Evolutionary conservation across 2,113 vertebrate genomes (phyloP).

Genomic region (Melozone crissalis): DNA sequence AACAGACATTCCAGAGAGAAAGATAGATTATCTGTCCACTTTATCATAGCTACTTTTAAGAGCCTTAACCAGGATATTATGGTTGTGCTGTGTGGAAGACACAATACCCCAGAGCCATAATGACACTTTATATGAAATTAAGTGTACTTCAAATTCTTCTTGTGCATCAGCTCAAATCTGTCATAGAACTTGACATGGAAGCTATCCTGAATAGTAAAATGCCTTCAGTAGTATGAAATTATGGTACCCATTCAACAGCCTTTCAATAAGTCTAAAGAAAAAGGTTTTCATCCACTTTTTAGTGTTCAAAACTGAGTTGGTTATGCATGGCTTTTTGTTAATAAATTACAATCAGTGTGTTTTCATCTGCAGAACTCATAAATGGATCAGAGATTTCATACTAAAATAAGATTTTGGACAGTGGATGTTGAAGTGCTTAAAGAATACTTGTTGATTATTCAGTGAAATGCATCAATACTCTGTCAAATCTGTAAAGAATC

Average conservation of each 20-base stretch:
- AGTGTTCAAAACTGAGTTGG: not conserved
- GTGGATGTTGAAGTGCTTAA: not conserved
- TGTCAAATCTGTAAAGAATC: constrained; percentile 18
- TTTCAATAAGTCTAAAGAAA: not conserved
- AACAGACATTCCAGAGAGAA: not conserved
- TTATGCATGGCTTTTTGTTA: not conserved
- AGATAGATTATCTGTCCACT: not conserved
- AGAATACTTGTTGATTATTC: not conserved
- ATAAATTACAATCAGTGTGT: not conserved
- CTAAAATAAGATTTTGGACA: not conserved
- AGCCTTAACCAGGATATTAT: not conserved
- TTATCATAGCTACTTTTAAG: not conserved
- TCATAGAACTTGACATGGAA: not conserved
- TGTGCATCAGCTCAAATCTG: not conserved
- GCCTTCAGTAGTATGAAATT: not conserved
- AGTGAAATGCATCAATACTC: not conserved
- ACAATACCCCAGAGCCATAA: not conserved
- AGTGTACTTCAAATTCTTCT: not conserved
- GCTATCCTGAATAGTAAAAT: not conserved
- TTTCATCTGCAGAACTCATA: not conserved
- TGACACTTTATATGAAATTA: not conserved
- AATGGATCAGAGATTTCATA: not conserved
- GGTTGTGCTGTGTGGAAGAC: not conserved
- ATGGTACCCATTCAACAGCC: not conserved
- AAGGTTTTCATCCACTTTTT: not conserved